Evolutionary conservation across 1,140 invertebrate species (phyloP), one percentile per base, ranked within the genome.

Genomic region (Drosophila seguyi): DNA sequence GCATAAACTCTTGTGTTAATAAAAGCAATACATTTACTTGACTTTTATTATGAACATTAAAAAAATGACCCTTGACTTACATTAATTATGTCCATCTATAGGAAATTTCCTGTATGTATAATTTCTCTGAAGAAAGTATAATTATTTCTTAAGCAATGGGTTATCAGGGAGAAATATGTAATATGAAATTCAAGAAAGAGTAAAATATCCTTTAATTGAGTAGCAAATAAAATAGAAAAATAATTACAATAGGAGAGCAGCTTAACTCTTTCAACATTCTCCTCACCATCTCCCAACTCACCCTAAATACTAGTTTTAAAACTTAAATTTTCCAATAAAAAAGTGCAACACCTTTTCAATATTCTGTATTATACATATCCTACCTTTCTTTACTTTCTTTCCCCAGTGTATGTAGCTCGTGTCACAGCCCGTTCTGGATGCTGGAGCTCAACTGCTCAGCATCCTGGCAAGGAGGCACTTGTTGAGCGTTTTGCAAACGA

Each of bases 401-500:
- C 18, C n/a, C 18, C 20, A 50, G 44, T 68, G 65, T 47, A 42
- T 41, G 29, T 42, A 65, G 22, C 27, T 38, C 45, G 6, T 22
- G 34, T 29, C 65, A 34, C 29, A 41, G 45, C 11, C 25, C 61
- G 27, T 36, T 65, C 36, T 66, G 41, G 60, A 66, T 44, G 22
- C 45, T 53, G n/a, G 25, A 29, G 47, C 66, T 45, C 74, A 57
- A 53, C 72, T 65, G 73, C 62, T 59, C 62, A 50, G 68, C 66
- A 42, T 36, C 66, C 52, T 50, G 52, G 66, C 31, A 6, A 27
- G 22, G 8, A 38, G 52, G 52, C 68, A 78, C 75, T 78, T 78
- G 75, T 78, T 78, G 75, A 80, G 72, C 72, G 69, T 59, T 74
- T 75, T 61, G 56, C 71, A 68, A 59, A 55, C 48, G 56, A 80